Base-by-base conservation (phyloP, 1,140 invertebrate genomes). In the Andricus grossulariae region DNA sequence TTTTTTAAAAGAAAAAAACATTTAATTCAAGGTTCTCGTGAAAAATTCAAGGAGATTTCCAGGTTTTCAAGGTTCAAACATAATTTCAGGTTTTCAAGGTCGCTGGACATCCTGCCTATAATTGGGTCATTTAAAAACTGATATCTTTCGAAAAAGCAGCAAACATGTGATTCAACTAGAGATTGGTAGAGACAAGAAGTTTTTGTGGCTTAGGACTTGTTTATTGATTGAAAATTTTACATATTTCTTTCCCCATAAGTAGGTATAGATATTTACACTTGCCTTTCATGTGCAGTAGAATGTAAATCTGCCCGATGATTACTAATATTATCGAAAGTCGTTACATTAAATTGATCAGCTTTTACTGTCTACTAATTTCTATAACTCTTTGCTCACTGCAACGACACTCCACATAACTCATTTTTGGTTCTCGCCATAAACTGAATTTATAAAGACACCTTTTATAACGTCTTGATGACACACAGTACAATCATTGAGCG, bases 191-290 rank as follows among this genome's bases (percentile, higher is more conserved):
- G 25, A 32, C 25, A 32, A 32, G 4, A 32, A 32, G 25, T 32
- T 32, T 32, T 32, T 5, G 25, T 32, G 25, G 25, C 25, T 32
- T 32, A 32, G 77, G 79, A 82, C 80, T 82, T 82, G 77, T 80
- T 72, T 72, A 86, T 87, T 87, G 82, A 84, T 89, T 88, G 80
- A 85, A 87, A 85, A 86, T 86, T 85, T 86, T 86, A 86, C 85
- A 87, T 78, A 77, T 81, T 76, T 84, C 32, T 66, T 66, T 66
- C 25, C 12, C 25, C 25, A 19, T 66, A 66, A 66, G 57, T 66
- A 66, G 39, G 32, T 66, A 66, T 66, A 15, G 15, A 54, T 54
- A 54, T 54, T 54, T 54, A 54, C 52, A 54, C n/a, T 54, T 54
- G 52, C 52, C 52, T 54, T 54, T 54, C 52, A 54, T 18, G 10